Base-by-base conservation (phyloP, 2,113 vertebrate genomes). In the Pollachius pollachius region DNA sequence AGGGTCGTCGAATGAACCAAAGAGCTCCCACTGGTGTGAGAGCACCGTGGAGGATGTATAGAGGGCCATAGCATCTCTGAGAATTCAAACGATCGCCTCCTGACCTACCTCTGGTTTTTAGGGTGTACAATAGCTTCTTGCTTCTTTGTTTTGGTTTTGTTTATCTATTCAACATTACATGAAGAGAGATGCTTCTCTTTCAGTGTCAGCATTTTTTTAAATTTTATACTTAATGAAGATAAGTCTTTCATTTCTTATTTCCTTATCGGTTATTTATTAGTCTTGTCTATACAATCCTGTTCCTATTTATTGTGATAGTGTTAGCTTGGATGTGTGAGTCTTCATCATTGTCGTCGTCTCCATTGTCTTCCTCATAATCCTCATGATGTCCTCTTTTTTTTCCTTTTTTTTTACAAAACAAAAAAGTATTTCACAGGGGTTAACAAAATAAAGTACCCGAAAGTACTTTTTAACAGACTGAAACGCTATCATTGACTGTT, bases 21-120 rank as follows among this genome's bases (percentile, higher is more conserved):
- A 25, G 62, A 68, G 70, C 64, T 78, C 68, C 63, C 21, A 12
- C 62, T 57, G 9, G 4, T 59, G 56, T 52, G 59, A 19, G 27
- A 60, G 67, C 37, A 25, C 19, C 11, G 59, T 58, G 52, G 19
- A 4, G 15, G 7, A 9, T 1, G 17, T 65, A 16, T 21, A 17
- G 23, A 17, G 15, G 16, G n/a, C 52, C 74, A 37, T 74, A 77
- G 80, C 77, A 30, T 76, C 64, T 65, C 52, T 21, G n/a, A 1
- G 19, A 23, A 5, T 62, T 66, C 64, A 48, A 63, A 62, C 61
- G 41, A 76, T 68, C 80, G 80, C 78, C 81, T 87, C 79, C 86
- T 84, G 75, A 81, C 83, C 85, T 88, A 87, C 85, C 88, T 88
- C 86, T 84, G 88, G 84, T 88, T 84, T 21, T 25, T 76, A 85